Percentiles rank a stretch among this genome's conserved stretches.
Evolutionary conservation across 2,888 invertebrate genomes (phyloP).

Genomic region (Ophion ellenae): DNA sequence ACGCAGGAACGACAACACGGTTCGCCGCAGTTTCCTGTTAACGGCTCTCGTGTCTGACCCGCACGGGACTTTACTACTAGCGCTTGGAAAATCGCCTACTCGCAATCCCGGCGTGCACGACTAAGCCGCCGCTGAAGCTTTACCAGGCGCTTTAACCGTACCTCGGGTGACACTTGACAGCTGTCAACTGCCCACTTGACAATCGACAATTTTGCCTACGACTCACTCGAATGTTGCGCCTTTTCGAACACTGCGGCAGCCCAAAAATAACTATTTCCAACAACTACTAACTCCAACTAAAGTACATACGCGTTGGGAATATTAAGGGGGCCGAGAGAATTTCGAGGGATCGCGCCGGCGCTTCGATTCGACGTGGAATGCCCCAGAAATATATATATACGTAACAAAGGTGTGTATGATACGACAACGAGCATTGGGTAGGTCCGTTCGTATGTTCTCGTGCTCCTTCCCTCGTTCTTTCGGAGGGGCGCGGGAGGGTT

Average conservation of each 20-base stretch:
- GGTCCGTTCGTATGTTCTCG: conserved; percentile 59
- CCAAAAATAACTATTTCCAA: too few species aligned
- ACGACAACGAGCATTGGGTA: conserved; percentile 47
- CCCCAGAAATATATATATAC: conserved; percentile 12
- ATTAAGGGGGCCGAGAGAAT: neutral
- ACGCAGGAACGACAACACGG: conserved; percentile 34
- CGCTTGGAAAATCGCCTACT: neutral
- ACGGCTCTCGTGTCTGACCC: conserved; percentile 57
- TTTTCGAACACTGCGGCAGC: too few species aligned
- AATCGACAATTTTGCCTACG: too few species aligned
- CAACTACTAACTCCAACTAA: too few species aligned
- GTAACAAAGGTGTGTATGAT: neutral
- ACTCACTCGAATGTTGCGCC: too few species aligned
- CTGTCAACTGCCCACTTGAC: neutral
- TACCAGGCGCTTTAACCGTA: too few species aligned
- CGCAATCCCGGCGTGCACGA: neutral
- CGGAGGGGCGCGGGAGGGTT: conserved; percentile 56
- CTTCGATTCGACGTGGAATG: conserved; percentile 22
- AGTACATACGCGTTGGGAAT: neutral
- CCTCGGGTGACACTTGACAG: neutral
- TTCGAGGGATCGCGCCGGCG: neutral
- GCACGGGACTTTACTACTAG: conserved; percentile 58
- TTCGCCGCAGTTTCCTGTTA: conserved; percentile 44
- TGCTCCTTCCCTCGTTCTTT: conserved; percentile 14
- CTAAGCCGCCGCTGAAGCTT: neutral